Conservation (phyloP, 2,797 vertebrate species). For the Rhodeus uyekii region DNA sequence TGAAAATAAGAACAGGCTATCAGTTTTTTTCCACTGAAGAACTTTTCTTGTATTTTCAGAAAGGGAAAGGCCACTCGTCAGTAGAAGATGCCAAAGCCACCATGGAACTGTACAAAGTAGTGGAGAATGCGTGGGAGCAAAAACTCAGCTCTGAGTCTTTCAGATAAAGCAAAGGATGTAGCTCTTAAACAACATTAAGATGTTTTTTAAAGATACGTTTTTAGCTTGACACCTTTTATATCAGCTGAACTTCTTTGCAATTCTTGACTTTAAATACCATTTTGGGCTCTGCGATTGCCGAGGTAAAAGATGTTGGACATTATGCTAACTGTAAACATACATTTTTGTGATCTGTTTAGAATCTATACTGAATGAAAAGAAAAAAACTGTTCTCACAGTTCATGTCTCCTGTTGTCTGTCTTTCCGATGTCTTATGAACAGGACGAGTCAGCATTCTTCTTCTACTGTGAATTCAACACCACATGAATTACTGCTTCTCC, state of each 20-base stretch:
- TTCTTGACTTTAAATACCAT: neutral
- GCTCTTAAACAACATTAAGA: neutral
- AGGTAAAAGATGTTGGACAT: neutral
- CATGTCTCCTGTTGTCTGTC: conserved; percentile 3
- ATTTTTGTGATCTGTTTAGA: neutral
- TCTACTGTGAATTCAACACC: conserved; percentile 53
- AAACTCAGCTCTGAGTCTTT: conserved; percentile 61
- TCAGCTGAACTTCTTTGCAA: neutral
- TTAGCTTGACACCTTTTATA: neutral
- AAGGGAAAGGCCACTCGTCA: conserved; percentile 86
- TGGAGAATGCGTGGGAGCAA: conserved; percentile 87
- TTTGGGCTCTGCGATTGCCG: neutral
- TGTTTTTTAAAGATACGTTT: neutral
- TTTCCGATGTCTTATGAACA: conserved; percentile 11
- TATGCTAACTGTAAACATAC: neutral
- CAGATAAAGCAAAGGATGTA: neutral
- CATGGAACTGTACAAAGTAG: conserved; percentile 91
- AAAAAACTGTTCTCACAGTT: neutral
- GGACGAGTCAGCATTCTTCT: conserved; percentile 50
- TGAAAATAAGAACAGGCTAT: conserved; percentile 1
- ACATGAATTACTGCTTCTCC: conserved; percentile 50
- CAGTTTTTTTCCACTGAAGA: conserved; percentile 7
- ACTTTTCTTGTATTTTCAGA: conserved; percentile 69
- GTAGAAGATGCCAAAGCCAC: conserved; percentile 90
- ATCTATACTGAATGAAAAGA: neutral